Evolutionary conservation across 2,888 invertebrate genomes (phyloP).

Genomic region (Ectemnius continuus): DNA sequence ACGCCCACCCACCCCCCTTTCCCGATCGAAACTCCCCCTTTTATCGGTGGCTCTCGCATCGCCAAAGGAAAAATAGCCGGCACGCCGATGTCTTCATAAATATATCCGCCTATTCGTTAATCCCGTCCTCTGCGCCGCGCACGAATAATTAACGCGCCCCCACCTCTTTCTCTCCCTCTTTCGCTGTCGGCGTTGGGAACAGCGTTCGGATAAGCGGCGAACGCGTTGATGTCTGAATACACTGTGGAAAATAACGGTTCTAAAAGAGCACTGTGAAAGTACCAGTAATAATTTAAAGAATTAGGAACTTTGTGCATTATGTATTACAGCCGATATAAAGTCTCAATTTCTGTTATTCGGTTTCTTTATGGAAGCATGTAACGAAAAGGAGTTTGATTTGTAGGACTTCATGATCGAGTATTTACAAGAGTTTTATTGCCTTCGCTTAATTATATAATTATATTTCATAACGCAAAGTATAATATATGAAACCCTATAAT

Average conservation of each 20-base stretch:
- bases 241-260: too few species aligned
- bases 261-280: too few species aligned
- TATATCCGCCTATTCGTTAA: slow-evolving; percentile 30
- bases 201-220: slow-evolving; percentile 8
- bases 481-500: slow-evolving; percentile 1
- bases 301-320: too few species aligned
- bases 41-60: slow-evolving; percentile 8
- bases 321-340: too few species aligned
- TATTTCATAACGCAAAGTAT: background rate
- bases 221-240: too few species aligned
- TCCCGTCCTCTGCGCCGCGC: slow-evolving; percentile 17
- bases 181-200: too few species aligned
- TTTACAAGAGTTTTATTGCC: background rate
- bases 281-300: too few species aligned
- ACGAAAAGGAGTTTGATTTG: too few species aligned
- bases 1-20: slow-evolving; percentile 50
- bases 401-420: background rate
- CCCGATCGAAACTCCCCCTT: slow-evolving; percentile 42
- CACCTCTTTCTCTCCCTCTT: background rate
- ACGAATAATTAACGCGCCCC: slow-evolving; percentile 37
- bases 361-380: too few species aligned
- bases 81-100: slow-evolving; percentile 47
- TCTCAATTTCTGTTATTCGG: too few species aligned
- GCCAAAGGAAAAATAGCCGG: slow-evolving; percentile 19
- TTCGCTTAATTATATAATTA: too few species aligned